phyloP scores from a whole-genome alignment of 1,140 invertebrate genomes.

The Patella vulgata region DNA sequence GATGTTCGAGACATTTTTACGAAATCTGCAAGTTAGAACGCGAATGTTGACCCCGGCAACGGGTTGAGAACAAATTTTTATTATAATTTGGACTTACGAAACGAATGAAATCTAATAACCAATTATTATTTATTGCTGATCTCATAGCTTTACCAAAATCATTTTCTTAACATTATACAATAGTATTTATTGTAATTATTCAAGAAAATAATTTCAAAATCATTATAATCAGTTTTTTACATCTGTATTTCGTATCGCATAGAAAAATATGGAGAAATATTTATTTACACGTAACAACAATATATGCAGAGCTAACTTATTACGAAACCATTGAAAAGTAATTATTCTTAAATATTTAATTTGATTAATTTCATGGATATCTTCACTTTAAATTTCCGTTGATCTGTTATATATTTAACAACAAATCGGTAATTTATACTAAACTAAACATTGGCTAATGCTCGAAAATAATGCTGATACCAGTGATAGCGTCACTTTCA shows the following conservation, averaged over 20 bases:
- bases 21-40: constrained; percentile 40
- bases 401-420: not conserved
- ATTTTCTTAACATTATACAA: constrained; percentile 6
- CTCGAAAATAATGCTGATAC: not conserved
- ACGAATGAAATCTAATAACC: not conserved
- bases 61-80: constrained; percentile 13
- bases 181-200: no score
- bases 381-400: not conserved
- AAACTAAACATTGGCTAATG: constrained; percentile 3
- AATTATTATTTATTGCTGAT: constrained; percentile 3
- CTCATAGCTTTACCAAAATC: not conserved
- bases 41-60: constrained; percentile 41
- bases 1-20: constrained; percentile 42
- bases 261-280: no score
- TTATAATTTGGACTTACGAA: not conserved
- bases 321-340: no score
- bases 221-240: no score
- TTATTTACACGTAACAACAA: no score
- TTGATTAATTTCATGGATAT: not conserved
- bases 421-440: not conserved
- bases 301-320: no score
- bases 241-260: no score
- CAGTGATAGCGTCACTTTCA: not conserved
- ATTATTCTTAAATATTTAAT: no score
- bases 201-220: no score